Percentiles rank a stretch among this genome's conserved stretches.
phyloP scores from a whole-genome alignment of 1,140 invertebrate species.

The Apolygus lucorum region DNA sequence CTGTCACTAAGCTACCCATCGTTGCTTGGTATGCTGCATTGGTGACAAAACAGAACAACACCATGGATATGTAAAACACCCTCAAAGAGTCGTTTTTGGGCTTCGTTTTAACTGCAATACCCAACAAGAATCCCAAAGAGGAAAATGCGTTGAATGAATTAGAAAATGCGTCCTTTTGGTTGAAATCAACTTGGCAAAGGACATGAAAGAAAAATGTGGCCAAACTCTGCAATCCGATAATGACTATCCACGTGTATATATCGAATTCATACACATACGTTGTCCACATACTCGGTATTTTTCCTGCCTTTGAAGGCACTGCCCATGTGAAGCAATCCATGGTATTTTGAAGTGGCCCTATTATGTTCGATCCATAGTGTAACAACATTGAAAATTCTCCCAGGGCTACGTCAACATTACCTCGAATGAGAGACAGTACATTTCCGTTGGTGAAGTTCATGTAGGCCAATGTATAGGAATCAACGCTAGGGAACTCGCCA shows the following conservation, averaged over 20 bases:
- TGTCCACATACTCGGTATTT: slow-evolving; percentile 32
- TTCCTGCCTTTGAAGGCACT: slow-evolving; percentile 32
- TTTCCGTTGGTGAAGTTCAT: slow-evolving; percentile 28
- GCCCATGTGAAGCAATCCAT: slow-evolving; percentile 37
- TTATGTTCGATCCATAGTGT: slow-evolving; percentile 28
- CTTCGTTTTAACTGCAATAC: slow-evolving; percentile 28
- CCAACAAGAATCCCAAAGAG: slow-evolving; percentile 28
- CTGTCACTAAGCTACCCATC: slow-evolving; percentile 35
- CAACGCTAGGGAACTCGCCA: slow-evolving; percentile 20
- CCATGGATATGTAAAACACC: slow-evolving; percentile 31
- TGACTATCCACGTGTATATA: background rate
- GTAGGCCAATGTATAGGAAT: slow-evolving; percentile 28
- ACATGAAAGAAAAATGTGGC: slow-evolving; percentile 9
- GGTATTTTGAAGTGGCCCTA: slow-evolving; percentile 30
- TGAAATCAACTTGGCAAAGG: background rate
- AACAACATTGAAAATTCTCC: slow-evolving; percentile 32
- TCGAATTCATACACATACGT: slow-evolving; percentile 33
- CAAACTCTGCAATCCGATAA: background rate
- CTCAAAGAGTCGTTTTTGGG: slow-evolving; percentile 23
- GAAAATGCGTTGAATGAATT: slow-evolving; percentile 15
- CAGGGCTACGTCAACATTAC: slow-evolving; percentile 31
- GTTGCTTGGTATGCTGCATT: slow-evolving; percentile 32
- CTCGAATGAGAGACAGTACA: slow-evolving; percentile 22
- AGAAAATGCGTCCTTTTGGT: background rate
- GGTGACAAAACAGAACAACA: slow-evolving; percentile 33